Evolutionary conservation across 2,113 vertebrate genomes (phyloP), one percentile per base, ranked within the genome.

Genomic region (Neolamprologus modestus): DNA sequence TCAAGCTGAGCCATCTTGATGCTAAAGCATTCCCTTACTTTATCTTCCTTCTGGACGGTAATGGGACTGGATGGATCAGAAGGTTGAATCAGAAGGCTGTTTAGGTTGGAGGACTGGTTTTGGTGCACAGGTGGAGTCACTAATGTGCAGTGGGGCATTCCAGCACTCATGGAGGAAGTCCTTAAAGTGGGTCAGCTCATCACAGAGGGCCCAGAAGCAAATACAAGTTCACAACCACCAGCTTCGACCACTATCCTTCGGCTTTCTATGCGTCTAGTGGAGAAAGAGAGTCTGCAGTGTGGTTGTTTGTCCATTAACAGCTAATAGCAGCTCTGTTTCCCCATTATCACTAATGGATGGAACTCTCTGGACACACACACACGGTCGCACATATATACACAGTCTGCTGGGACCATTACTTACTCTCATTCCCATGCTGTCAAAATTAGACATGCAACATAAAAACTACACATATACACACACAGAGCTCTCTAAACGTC

Each of bases 311-410:
- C 94, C 93, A 95, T 95, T 95, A 95, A 94, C 93, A 94, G 92
- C 91, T 94, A 94, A 95, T 94, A 95, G 94, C 92, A 92, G 91
- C 88, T 92, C 92, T 83, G 88, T 91, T 94, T 91, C 89, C 92
- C 92, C 93, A 95, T 95, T 95, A 95, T 91, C 94, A 91, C 94
- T 94, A 95, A 95, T 95, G 94, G 94, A 94, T 93, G 91, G 92
- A 94, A 93, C 86, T 93, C 93, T 94, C 93, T 90, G 83, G 91
- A 92, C 84, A 66, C 88, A 81, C 81, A 85, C 89, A 79, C 61
- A 86, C 83, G 83, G 59, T 86, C 42, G 82, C 26, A 31, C 16
- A 52, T 28, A 78, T 28, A 47, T 42, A 47, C 21, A 47, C 68
- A 40, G 81, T 94, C 94, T 91, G 85, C 50, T 33, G 92, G 92